phyloP scores from a whole-genome alignment of 2,797 vertebrate genomes.

The Mionectes olivaceus region DNA sequence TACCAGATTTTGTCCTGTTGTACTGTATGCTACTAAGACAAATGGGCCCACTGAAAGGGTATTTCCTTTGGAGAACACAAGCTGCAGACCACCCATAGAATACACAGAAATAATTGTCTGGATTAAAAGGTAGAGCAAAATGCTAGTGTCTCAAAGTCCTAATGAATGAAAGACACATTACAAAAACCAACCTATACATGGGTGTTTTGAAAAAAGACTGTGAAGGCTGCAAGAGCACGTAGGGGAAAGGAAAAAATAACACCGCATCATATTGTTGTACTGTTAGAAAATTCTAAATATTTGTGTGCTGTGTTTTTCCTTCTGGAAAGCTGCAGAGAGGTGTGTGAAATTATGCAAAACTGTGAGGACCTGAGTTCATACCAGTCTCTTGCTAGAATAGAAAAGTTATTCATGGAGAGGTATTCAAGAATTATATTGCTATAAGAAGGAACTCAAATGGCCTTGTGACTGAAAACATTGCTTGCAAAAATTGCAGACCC shows the following conservation, averaged over 20 bases:
- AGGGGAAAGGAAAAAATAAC: not conserved
- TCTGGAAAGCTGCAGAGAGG: not conserved
- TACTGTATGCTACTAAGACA: constrained; percentile 55
- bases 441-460: not conserved
- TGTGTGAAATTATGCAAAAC: not conserved
- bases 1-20: constrained; percentile 59
- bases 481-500: not conserved
- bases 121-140: constrained; percentile 53
- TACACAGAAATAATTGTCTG: constrained; percentile 33
- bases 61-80: constrained; percentile 57
- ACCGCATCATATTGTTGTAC: not conserved
- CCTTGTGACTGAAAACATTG: not conserved
- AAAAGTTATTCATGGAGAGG: not conserved
- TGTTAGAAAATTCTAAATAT: not conserved
- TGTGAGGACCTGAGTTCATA: not conserved
- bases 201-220: not conserved
- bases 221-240: not conserved
- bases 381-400: not conserved
- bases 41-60: constrained; percentile 56
- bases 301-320: not conserved
- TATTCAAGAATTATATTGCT: not conserved
- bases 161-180: not conserved
- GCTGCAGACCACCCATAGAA: constrained; percentile 54
- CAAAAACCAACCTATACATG: not conserved
- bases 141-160: not conserved